phyloP scores from a whole-genome alignment of 2,888 invertebrate species.

The Drosophila paramelanica region DNA sequence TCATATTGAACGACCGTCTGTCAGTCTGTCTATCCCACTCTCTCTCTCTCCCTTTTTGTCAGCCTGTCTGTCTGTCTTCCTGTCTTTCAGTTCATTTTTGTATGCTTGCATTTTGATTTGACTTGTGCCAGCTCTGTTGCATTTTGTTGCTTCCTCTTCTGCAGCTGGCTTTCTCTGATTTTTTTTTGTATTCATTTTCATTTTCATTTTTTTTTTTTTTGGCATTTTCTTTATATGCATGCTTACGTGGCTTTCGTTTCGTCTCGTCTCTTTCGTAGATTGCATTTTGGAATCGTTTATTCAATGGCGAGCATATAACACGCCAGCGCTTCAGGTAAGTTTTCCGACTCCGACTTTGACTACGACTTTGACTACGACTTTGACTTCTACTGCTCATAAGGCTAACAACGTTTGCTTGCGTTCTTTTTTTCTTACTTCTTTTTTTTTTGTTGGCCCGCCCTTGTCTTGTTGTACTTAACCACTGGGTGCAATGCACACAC shows the following conservation, averaged over 20 bases:
- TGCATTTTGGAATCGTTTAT: slow-evolving; percentile 87
- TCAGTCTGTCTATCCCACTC: background rate
- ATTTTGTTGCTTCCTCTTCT: background rate
- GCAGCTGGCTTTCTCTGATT: background rate
- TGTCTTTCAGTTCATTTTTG: background rate
- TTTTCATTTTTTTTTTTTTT: background rate
- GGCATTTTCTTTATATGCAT: slow-evolving; percentile 46
- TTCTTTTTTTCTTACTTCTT: too few species aligned
- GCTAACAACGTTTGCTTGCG: slow-evolving; percentile 29
- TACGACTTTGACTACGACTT: background rate
- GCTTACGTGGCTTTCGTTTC: slow-evolving; percentile 39
- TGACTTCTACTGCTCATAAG: slow-evolving; percentile 39
- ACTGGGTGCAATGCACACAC: slow-evolving; percentile 21
- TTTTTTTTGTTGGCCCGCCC: slow-evolving; percentile 50
- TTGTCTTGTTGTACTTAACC: slow-evolving; percentile 75
- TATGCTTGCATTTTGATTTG: slow-evolving; percentile 46
- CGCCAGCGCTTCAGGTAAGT: slow-evolving; percentile 87
- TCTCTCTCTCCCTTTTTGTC: background rate
- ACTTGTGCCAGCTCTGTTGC: slow-evolving; percentile 26
- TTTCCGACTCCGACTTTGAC: slow-evolving; percentile 2
- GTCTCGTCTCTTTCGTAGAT: slow-evolving; percentile 87
- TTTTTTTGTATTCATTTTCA: background rate
- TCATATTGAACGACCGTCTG: slow-evolving; percentile 52
- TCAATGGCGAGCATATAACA: slow-evolving; percentile 85
- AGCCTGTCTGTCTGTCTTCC: background rate